Evolutionary conservation across 1,140 invertebrate genomes (phyloP), one percentile per base, ranked within the genome.

Genomic region (Telenomus remus): DNA sequence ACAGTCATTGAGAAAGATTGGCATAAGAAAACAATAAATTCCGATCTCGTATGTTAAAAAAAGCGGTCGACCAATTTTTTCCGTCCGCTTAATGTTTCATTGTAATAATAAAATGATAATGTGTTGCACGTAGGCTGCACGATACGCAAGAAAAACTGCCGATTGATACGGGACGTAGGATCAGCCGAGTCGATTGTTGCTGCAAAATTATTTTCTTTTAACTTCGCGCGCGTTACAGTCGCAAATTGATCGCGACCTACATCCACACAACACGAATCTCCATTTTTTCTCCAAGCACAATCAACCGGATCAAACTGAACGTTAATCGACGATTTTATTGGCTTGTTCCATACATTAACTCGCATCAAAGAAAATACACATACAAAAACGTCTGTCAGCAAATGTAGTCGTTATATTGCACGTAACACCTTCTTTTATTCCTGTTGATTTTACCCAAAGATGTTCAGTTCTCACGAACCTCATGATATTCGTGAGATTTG

Each of bases 261-360:
- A 79, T 81, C 66, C 61, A 56, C 75, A 27, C 19, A 27, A 27
- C 51, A 69, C 74, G 78, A 81, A 78, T 79, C 43, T 56, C 57
- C 53, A 73, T 56, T 79, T 79, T n/a, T 79, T 79, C 70, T 70
- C 10, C 14, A 4, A 0, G 19, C 14, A 15, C 70, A 79, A 79
- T 79, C 77, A 19, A 64, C n/a, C 13, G 35, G 11, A 44, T 39
- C 37, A 39, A 39, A 11, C 37, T 9, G n/a, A 39, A 39, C 9
- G 19, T 39, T 11, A 9, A 39, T 11, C 8, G n/a, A 39, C 19
- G 19, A 27, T 27, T 27, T 27, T 6, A 27, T 27, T 27, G 19
- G n/a, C n/a, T n/a, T n/a, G n/a, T n/a, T n/a, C n/a, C n/a, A n/a
- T n/a, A n/a, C n/a, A 27, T 27, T 27, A 6, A 27, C 6, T 27